Conservation (phyloP, 2,888 invertebrate genomes). For the Synergus laeviventris region DNA sequence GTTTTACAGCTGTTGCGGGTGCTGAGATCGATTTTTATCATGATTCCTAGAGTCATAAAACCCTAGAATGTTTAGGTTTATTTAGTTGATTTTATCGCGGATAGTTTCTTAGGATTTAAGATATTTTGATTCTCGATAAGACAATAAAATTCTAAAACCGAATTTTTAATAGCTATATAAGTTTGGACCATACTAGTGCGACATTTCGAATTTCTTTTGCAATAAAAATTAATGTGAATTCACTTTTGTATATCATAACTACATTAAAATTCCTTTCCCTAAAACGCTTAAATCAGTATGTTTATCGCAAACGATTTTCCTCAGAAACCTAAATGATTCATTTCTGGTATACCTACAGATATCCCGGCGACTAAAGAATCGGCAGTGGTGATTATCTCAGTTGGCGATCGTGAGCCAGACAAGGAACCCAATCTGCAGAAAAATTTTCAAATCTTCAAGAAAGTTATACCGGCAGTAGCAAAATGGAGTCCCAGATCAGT, state of each 20-base stretch:
- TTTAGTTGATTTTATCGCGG: not conserved
- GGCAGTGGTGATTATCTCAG: slow-evolving; percentile 65
- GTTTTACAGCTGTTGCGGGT: not conserved
- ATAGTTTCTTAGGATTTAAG: not conserved
- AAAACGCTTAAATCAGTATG: not conserved
- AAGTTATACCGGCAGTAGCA: slow-evolving; percentile 64
- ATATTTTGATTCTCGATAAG: not conserved
- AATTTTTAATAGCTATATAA: too few species aligned
- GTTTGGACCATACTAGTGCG: not conserved
- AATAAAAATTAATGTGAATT: not conserved
- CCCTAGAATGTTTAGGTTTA: not conserved
- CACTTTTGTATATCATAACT: not conserved
- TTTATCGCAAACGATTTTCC: slow-evolving; percentile 1
- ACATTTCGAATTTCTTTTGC: not conserved
- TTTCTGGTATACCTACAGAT: slow-evolving; percentile 58
- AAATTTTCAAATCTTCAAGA: slow-evolving; percentile 64
- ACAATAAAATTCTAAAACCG: too few species aligned
- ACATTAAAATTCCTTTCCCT: not conserved
- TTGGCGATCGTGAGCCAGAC: slow-evolving; percentile 55
- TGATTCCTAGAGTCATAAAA: slow-evolving; percentile 2
- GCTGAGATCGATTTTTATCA: slow-evolving; percentile 6
- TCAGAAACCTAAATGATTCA: slow-evolving; percentile 19
- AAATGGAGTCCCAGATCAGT: slow-evolving; percentile 66
- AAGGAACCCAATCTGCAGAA: slow-evolving; percentile 60
- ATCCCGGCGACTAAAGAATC: slow-evolving; percentile 66